Conservation (phyloP, 2,797 vertebrate species). For the Perodicticus potto region DNA sequence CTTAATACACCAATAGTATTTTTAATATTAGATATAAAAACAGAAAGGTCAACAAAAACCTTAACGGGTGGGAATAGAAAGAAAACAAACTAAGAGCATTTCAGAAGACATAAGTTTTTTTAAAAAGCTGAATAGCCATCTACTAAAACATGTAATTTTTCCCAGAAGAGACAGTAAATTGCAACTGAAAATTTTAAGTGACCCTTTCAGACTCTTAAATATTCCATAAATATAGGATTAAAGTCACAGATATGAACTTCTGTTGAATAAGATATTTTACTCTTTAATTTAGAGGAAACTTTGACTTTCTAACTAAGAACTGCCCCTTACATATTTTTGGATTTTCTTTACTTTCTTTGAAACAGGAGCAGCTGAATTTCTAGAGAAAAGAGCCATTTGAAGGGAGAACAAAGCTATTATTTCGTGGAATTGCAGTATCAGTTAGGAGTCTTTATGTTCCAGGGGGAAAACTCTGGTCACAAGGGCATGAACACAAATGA, state of each 20-base stretch:
- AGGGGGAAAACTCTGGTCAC: constrained; percentile 45
- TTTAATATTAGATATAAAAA: constrained; percentile 49
- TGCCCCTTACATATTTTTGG: not conserved
- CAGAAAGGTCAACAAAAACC: constrained; percentile 22
- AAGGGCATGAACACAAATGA: not conserved
- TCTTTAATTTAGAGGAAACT: constrained; percentile 53
- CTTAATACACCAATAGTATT: constrained; percentile 8
- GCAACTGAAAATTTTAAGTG: constrained; percentile 76
- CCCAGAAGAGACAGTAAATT: constrained; percentile 71
- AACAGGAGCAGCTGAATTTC: not conserved
- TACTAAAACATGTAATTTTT: constrained; percentile 78
- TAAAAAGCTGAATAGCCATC: constrained; percentile 55
- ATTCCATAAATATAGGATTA: constrained; percentile 73
- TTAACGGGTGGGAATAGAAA: constrained; percentile 40
- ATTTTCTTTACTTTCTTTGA: constrained; percentile 39
- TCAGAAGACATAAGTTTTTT: constrained; percentile 53
- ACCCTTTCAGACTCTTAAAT: constrained; percentile 54
- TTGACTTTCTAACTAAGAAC: constrained; percentile 39
- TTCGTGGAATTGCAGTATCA: constrained; percentile 4
- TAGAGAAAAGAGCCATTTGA: not conserved
- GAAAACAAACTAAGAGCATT: constrained; percentile 67
- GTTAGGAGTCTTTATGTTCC: not conserved
- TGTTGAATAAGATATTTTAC: constrained; percentile 54
- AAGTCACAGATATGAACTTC: constrained; percentile 60
- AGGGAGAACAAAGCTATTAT: not conserved